Percentiles rank a stretch among this genome's conserved stretches.
These are phyloP conservation scores for Enteromius unitaeniatus DNA, from an alignment of 2,797 vertebrate species.

Conservation along the genomic window DNA sequence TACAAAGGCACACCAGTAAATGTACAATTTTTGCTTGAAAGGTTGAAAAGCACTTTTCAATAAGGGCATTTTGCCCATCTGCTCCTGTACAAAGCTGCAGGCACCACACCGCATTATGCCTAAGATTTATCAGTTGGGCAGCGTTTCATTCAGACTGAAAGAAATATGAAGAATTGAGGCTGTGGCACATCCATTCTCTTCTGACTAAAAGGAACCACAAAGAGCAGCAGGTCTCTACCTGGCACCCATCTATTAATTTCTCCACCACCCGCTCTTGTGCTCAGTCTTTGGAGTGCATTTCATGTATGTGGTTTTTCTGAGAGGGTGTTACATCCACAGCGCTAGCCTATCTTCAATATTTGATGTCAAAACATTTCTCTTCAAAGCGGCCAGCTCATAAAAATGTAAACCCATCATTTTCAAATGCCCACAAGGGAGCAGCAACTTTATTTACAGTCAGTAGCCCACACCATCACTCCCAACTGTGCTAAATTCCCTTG, in stretches of 20 bases:
- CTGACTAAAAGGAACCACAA: slow-evolving; percentile 57
- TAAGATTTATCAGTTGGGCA: background rate
- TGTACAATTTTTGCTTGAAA: background rate
- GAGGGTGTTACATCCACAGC: slow-evolving; percentile 57
- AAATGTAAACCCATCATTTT: slow-evolving; percentile 69
- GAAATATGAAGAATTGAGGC: slow-evolving; percentile 56
- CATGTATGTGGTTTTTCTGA: slow-evolving; percentile 51
- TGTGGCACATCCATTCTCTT: slow-evolving; percentile 28
- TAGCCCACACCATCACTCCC: slow-evolving; percentile 47
- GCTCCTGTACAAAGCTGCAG: background rate
- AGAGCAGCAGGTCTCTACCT: slow-evolving; percentile 52
- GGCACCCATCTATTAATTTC: slow-evolving; percentile 49
- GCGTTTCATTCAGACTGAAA: slow-evolving; percentile 14
- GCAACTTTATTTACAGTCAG: slow-evolving; percentile 73
- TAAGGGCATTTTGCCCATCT: slow-evolving; percentile 11
- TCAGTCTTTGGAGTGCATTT: slow-evolving; percentile 41
- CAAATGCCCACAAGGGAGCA: slow-evolving; percentile 65
- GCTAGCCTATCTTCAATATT: slow-evolving; percentile 68
- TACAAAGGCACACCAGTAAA: background rate
- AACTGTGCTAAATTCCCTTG: slow-evolving; percentile 67
- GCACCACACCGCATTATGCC: background rate
- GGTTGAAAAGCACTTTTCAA: background rate
- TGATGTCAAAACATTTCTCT: slow-evolving; percentile 71
- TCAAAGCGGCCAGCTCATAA: slow-evolving; percentile 66
- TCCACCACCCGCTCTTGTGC: slow-evolving; percentile 45